Percentiles rank a stretch among this genome's conserved stretches.
Conservation (phyloP, 1,140 invertebrate species). For the Plodia interpunctella region DNA sequence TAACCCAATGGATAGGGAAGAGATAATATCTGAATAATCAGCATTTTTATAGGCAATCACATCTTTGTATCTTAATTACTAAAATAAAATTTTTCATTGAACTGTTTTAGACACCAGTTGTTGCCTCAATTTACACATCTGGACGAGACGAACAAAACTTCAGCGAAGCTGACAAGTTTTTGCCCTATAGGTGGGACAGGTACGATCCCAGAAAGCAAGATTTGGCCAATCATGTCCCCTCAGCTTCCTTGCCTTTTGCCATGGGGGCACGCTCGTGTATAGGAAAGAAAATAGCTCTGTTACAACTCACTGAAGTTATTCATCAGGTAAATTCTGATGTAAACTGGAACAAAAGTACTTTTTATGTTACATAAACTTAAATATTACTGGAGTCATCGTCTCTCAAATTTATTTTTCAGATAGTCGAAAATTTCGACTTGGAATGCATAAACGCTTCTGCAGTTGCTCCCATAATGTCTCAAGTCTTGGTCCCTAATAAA, state of each 20-base stretch:
- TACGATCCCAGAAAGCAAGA: constrained; percentile 44
- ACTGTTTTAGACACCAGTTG: constrained; percentile 82
- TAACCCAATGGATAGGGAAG: no score
- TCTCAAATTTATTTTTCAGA: constrained; percentile 46
- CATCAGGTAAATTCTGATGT: constrained; percentile 78
- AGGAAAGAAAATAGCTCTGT: constrained; percentile 87
- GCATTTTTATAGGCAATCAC: no score
- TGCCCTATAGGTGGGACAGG: constrained; percentile 87
- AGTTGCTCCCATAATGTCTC: constrained; percentile 52
- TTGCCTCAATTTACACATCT: constrained; percentile 89
- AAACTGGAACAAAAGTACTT: no score
- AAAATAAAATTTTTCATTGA: background rate
- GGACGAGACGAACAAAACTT: constrained; percentile 85
- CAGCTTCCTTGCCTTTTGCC: constrained; percentile 90
- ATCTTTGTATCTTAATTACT: no score
- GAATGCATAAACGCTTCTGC: constrained; percentile 37
- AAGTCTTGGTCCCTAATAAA: constrained; percentile 51
- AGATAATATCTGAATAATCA: no score
- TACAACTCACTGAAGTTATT: constrained; percentile 83
- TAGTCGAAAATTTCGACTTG: constrained; percentile 55
- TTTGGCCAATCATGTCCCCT: constrained; percentile 74
- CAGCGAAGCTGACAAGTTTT: constrained; percentile 81
- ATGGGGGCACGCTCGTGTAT: constrained; percentile 89
- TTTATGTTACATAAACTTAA: no score
- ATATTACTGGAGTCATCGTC: no score